These are phyloP conservation scores for Dicyrtoma fusca DNA, from an alignment of 2,888 invertebrate species.

Conservation along the genomic window DNA sequence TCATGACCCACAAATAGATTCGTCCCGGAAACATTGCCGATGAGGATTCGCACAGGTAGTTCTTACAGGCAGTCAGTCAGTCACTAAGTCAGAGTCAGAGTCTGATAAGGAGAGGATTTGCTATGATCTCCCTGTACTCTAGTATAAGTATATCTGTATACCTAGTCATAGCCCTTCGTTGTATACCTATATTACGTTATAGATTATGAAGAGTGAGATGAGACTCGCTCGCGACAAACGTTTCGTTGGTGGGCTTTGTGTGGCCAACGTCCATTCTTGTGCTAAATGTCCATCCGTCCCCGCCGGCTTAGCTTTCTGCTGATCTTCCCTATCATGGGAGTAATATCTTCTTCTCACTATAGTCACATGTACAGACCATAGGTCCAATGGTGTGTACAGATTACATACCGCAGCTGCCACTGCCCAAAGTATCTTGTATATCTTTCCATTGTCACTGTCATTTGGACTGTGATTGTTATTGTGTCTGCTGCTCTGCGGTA, in stretches of 20 bases:
- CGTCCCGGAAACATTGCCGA: slow-evolving; percentile 45
- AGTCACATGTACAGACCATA: not conserved
- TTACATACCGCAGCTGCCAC: not conserved
- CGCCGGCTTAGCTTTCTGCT: not conserved
- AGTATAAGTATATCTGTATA: no score
- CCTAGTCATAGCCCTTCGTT: no score
- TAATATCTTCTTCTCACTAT: not conserved
- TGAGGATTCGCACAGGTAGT: slow-evolving; percentile 19
- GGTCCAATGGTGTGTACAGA: not conserved
- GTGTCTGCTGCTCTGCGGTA: no score
- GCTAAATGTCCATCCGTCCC: slow-evolving; percentile 32
- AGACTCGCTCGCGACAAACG: not conserved
- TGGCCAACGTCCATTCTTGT: slow-evolving; percentile 19
- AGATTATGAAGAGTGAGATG: not conserved
- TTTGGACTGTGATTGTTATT: no score
- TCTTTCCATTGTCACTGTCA: no score
- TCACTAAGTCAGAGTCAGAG: no score
- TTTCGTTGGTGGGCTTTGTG: slow-evolving; percentile 18
- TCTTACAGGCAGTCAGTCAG: not conserved
- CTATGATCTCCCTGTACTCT: no score
- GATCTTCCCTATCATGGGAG: not conserved
- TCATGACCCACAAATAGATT: slow-evolving; percentile 48
- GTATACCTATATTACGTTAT: no score
- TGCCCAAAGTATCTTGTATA: no score
- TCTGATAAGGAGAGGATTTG: no score